Percentiles rank a stretch among this genome's conserved stretches.
Evolutionary conservation across 2,888 invertebrate species (phyloP).

Genomic region (Gastrophysa polygoni): DNA sequence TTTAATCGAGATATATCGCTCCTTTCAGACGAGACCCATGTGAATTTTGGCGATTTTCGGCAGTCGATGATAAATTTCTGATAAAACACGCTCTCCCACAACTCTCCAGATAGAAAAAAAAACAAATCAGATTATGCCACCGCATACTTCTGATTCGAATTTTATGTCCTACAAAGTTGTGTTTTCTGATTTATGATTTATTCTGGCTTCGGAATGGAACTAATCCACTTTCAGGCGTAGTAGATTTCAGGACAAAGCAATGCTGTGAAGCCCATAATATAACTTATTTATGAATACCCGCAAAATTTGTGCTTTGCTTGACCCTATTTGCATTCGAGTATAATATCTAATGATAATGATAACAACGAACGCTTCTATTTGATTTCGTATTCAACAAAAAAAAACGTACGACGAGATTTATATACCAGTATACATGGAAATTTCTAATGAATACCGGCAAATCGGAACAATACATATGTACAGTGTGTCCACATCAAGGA

Average conservation of each 20-base stretch:
- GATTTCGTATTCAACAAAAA: too few relatives aligned
- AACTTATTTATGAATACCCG: too few relatives aligned
- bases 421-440: too few relatives aligned
- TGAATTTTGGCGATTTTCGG: constrained; percentile 11
- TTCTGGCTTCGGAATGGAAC: neutral
- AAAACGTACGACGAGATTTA: too few relatives aligned
- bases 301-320: too few relatives aligned
- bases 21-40: neutral
- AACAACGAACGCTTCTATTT: too few relatives aligned
- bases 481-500: neutral
- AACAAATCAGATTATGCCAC: neutral
- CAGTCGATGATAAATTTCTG: constrained; percentile 10
- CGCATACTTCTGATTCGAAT: neutral
- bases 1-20: constrained; percentile 13
- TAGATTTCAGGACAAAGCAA: neutral
- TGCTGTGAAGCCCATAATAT: neutral
- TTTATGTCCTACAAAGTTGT: neutral
- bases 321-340: too few relatives aligned
- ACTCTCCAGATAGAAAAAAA: neutral
- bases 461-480: neutral
- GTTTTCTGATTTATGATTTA: neutral
- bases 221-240: neutral
- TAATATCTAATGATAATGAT: too few relatives aligned
- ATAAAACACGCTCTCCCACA: constrained; percentile 3
- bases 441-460: too few relatives aligned